Evolutionary conservation across 2,113 vertebrate species (phyloP).

Genomic region (Cervus canadensis): DNA sequence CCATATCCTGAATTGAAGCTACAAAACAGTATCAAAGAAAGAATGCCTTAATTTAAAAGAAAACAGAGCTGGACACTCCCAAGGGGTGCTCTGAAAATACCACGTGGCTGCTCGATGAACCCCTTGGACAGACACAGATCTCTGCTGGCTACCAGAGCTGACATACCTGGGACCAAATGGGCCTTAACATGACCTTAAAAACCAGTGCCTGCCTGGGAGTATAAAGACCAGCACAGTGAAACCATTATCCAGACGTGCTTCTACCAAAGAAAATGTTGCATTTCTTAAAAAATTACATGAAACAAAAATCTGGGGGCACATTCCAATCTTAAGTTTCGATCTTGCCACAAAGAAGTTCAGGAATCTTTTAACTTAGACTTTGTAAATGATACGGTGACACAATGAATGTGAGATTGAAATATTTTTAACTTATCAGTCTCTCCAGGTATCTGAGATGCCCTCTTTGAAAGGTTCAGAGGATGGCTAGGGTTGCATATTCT

Average conservation of each 20-base stretch:
- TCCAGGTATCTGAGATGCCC: neutral
- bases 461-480: neutral
- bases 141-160: conserved; percentile 27
- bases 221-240: neutral
- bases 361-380: neutral
- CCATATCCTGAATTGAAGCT: neutral
- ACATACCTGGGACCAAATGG: conserved; percentile 70
- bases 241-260: neutral
- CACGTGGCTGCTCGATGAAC: neutral
- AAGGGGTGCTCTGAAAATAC: conserved; percentile 36
- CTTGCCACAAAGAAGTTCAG: neutral
- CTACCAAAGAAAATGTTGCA: neutral
- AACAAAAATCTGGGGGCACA: conserved; percentile 13
- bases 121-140: conserved; percentile 1
- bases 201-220: neutral
- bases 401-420: neutral
- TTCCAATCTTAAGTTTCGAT: neutral
- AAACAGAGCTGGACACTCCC: conserved; percentile 48
- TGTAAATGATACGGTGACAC: neutral
- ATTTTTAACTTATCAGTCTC: neutral
- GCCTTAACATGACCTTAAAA: conserved; percentile 64
- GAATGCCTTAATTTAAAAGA: conserved; percentile 59
- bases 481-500: neutral
- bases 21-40: conserved; percentile 32
- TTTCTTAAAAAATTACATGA: neutral